These are phyloP conservation scores for Catostomus latipinnis DNA, from an alignment of 2,797 vertebrate genomes.

Conservation along the genomic window DNA sequence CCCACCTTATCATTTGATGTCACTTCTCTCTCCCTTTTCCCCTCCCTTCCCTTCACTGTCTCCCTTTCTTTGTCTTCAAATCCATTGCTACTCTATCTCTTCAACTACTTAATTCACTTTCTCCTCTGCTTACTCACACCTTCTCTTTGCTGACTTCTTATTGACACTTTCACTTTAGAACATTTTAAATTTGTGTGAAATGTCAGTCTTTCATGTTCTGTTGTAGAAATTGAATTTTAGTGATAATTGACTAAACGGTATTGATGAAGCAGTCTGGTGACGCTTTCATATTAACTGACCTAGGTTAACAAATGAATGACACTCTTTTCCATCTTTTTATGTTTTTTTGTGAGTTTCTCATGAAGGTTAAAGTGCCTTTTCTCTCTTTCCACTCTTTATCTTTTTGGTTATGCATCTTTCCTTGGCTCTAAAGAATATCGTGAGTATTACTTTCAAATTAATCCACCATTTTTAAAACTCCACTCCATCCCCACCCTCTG, in stretches of 20 bases:
- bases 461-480: slow-evolving; percentile 1
- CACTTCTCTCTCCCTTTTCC: slow-evolving; percentile 16
- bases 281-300: slow-evolving; percentile 1
- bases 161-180: slow-evolving; percentile 20
- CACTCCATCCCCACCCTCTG: slow-evolving; percentile 26
- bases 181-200: slow-evolving; percentile 14
- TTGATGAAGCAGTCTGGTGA: not conserved
- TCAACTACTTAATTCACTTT: slow-evolving; percentile 12
- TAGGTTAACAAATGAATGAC: not conserved
- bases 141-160: slow-evolving; percentile 9
- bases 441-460: slow-evolving; percentile 51
- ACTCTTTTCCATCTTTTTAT: not conserved
- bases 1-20: slow-evolving; percentile 28
- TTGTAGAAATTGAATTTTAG: not conserved
- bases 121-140: slow-evolving; percentile 13
- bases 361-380: slow-evolving; percentile 8
- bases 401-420: slow-evolving; percentile 1
- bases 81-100: slow-evolving; percentile 1
- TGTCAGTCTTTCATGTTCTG: not conserved
- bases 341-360: not conserved
- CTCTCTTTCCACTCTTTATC: slow-evolving; percentile 5
- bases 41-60: slow-evolving; percentile 46
- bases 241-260: slow-evolving; percentile 8
- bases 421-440: slow-evolving; percentile 58
- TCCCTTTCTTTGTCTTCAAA: slow-evolving; percentile 25